Evolutionary conservation across 2,888 invertebrate genomes (phyloP), one percentile per base, ranked within the genome.

Genomic region (Phalera bucephala): DNA sequence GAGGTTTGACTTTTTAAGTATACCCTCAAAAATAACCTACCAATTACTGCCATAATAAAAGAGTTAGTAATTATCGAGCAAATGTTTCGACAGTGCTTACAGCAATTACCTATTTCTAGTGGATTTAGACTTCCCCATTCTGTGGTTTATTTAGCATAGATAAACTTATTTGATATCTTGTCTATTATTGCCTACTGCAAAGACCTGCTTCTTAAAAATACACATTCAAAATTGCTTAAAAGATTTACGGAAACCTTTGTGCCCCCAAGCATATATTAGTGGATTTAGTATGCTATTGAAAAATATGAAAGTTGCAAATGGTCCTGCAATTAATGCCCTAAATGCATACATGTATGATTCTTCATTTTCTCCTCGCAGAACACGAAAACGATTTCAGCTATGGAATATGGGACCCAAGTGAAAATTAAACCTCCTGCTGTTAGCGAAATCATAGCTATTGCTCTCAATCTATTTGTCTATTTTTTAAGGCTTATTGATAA

Each of bases 251-350:
- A 93, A 93, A 0, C 93, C 93, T 65, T 92, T 92, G 64, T 93
- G 93, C 93, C 93, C 93, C 93, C 93, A 93, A 0, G 93, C 93
- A 57, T 93, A 93, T 48, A 93, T 93, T 14, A 93, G 64, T 0
- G 93, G 93, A 64, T 93, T 93, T 0, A 93, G 57, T 28, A 93
- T 63, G 51, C 93, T 93, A 54, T 93, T 93, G 0, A 87, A 55
- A 49, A 93, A 91, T 0, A 93, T 93, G 27, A 93, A 65, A 14
- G 91, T 89, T 0, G 91, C 91, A 25, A 93, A 62, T 0, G 93
- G 93, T 29, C 92, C 91, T 0, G 91, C 91, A 0, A 93, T 80
- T 21, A 92, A 72, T 11, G 85, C 69, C 10, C 85, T 78, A 17
- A 64, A 4, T 80, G 65, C 28, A 90, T 72, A 64, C 93, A 93